These are phyloP conservation scores for Drosophila bipectinata DNA, from an alignment of 1,140 invertebrate genomes.

Conservation along the genomic window DNA sequence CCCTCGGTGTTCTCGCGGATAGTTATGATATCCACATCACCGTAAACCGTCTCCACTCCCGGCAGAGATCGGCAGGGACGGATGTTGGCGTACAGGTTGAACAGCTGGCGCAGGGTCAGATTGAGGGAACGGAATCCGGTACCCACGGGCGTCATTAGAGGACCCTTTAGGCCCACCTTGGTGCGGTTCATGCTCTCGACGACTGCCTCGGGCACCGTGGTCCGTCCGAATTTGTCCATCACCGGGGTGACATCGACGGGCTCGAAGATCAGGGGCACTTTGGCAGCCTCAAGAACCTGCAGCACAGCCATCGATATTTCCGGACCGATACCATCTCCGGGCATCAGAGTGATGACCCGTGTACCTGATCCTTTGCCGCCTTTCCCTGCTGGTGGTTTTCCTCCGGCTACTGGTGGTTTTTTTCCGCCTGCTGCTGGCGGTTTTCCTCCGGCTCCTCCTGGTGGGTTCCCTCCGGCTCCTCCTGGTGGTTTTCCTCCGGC, in stretches of 20 bases:
- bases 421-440: background rate
- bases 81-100: slow-evolving; percentile 99
- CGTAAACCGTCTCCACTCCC: slow-evolving; percentile 98
- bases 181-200: slow-evolving; percentile 99
- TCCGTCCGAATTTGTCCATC: slow-evolving; percentile 95
- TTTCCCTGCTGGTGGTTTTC: background rate
- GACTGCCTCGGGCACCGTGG: slow-evolving; percentile 97
- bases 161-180: slow-evolving; percentile 98
- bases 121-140: slow-evolving; percentile 99
- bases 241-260: slow-evolving; percentile 99
- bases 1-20: slow-evolving; percentile 99
- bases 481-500: background rate
- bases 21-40: slow-evolving; percentile 99
- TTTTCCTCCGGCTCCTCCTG: background rate
- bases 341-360: slow-evolving; percentile 89
- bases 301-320: slow-evolving; percentile 99
- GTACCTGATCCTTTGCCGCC: background rate
- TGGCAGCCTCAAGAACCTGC: slow-evolving; percentile 96
- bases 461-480: too few species aligned
- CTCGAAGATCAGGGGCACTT: slow-evolving; percentile 99
- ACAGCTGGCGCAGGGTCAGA: slow-evolving; percentile 99
- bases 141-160: slow-evolving; percentile 98
- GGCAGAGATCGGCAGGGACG: slow-evolving; percentile 98
- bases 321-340: slow-evolving; percentile 99
- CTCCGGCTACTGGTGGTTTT: background rate